A percentile compares a stretch with the other conserved stretches of the same genome.
phyloP scores from a whole-genome alignment of 2,113 vertebrate genomes.

The Ictalurus punctatus region DNA sequence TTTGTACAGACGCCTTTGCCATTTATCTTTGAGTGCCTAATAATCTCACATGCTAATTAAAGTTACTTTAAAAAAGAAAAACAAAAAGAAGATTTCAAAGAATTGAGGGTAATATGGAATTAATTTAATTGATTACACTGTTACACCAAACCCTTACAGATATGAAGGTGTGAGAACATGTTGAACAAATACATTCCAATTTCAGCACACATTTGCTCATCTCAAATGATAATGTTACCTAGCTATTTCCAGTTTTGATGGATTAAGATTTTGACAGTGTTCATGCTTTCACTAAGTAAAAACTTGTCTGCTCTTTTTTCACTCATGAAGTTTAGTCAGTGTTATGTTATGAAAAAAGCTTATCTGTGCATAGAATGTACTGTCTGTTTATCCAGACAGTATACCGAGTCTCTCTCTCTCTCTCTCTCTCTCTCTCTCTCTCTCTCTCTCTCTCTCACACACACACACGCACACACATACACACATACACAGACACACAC shows the following conservation, averaged over 20 bases:
- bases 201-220: too few relatives aligned
- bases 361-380: neutral
- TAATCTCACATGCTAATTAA: neutral
- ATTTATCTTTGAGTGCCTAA: neutral
- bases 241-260: neutral
- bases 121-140: neutral
- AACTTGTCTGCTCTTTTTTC: neutral
- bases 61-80: neutral
- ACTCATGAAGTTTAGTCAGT: neutral
- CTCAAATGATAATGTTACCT: neutral
- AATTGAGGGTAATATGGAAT: too few relatives aligned
- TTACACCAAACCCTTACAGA: neutral
- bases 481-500: too few relatives aligned
- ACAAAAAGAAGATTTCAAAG: too few relatives aligned
- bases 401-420: neutral
- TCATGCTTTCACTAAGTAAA: neutral
- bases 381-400: too few relatives aligned
- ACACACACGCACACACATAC: too few relatives aligned
- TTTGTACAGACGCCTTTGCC: neutral
- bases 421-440: too few relatives aligned
- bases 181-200: too few relatives aligned
- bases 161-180: neutral
- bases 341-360: neutral
- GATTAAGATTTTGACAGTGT: neutral
- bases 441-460: too few relatives aligned